Evolutionary conservation across 2,888 invertebrate species (phyloP).

Genomic region (Trichopria drosophilae): DNA sequence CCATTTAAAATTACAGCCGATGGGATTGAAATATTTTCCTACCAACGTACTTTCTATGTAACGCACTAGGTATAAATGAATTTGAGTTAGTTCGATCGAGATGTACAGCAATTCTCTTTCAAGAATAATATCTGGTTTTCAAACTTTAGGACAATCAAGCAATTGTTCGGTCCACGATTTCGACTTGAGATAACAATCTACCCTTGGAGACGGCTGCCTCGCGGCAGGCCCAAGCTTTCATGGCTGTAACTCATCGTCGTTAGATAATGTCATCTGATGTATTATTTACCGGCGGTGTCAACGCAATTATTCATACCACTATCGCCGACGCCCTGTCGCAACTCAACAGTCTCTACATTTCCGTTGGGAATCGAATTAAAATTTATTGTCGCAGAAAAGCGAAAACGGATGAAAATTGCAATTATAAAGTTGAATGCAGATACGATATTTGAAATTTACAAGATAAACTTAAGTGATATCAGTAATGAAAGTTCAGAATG

Average conservation of each 20-base stretch:
- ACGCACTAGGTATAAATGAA: too few species aligned
- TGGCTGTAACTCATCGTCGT: conserved; percentile 48
- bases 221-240: conserved; percentile 35
- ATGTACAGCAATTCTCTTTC: too few species aligned
- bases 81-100: too few species aligned
- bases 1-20: too few species aligned
- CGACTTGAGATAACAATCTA: conserved; percentile 52
- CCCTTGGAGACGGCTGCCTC: conserved; percentile 47
- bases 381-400: conserved; percentile 40
- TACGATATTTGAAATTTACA: too few species aligned
- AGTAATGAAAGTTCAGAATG: too few species aligned
- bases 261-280: conserved; percentile 52
- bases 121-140: too few species aligned
- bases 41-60: too few species aligned
- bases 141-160: too few species aligned
- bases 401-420: conserved; percentile 26
- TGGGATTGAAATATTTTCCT: too few species aligned
- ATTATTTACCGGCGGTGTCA: conserved; percentile 51
- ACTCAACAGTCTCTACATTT: conserved; percentile 38
- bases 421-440: too few species aligned
- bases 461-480: too few species aligned
- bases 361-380: conserved; percentile 51
- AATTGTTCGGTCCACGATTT: conserved; percentile 44
- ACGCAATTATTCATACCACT: conserved; percentile 55
- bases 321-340: conserved; percentile 40